Percentiles rank a stretch among this genome's conserved stretches.
These are phyloP conservation scores for Hydractinia echinata DNA, from an alignment of 30 jellyfish, hydroid and myxozoan species.

Conservation along the genomic window DNA sequence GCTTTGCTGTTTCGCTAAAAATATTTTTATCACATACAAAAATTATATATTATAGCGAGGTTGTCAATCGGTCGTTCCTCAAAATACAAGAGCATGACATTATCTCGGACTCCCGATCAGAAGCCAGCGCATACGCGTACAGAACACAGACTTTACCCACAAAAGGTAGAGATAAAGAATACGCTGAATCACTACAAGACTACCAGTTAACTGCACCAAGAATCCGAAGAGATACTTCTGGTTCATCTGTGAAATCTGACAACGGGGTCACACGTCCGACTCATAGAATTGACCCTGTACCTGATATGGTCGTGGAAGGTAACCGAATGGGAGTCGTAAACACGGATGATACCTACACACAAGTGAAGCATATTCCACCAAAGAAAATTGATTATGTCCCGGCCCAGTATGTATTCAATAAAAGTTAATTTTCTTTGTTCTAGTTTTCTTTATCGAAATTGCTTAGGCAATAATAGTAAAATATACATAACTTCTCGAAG, in stretches of 20 bases:
- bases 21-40: no score
- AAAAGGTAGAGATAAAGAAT: constrained; percentile 36
- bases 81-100: constrained; percentile 31
- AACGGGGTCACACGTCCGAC: constrained; percentile 53
- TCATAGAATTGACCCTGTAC: background rate
- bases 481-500: no score
- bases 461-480: no score
- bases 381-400: no score
- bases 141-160: constrained; percentile 20
- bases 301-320: no score
- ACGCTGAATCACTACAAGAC: constrained; percentile 82
- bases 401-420: no score
- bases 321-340: no score
- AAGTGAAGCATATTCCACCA: no score
- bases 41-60: constrained; percentile 8
- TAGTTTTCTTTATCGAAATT: no score
- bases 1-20: no score
- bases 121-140: constrained; percentile 20
- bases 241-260: constrained; percentile 70
- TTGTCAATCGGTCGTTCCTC: constrained; percentile 30
- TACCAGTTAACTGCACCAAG: constrained; percentile 26
- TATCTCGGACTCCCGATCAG: constrained; percentile 52
- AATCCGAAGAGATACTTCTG: constrained; percentile 58
- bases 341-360: no score
- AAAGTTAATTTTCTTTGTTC: no score